phyloP scores from a whole-genome alignment of 2,888 invertebrate genomes.

The Nomada goodeniana region DNA sequence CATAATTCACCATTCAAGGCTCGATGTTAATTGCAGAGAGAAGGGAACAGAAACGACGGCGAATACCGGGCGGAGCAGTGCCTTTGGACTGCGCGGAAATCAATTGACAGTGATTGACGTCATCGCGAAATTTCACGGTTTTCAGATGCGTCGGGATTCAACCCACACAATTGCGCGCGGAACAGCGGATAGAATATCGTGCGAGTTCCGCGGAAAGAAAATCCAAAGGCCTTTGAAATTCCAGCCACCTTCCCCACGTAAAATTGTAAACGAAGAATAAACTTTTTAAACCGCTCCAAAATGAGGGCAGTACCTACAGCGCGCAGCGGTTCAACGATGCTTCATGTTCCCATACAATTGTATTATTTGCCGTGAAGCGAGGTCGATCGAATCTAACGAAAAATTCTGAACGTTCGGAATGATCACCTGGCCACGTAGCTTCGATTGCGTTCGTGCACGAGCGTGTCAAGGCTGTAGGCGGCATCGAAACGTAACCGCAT shows the following conservation, averaged over 20 bases:
- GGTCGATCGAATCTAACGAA: neutral
- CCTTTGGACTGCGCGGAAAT: conserved; percentile 25
- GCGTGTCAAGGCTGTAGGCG: conserved; percentile 64
- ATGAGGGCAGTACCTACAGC: too few relatives aligned
- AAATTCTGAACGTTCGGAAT: conserved; percentile 16
- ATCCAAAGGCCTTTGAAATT: neutral
- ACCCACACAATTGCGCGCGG: conserved; percentile 7
- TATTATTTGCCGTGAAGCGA: too few relatives aligned
- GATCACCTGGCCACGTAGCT: conserved; percentile 40
- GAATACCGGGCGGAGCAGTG: neutral
- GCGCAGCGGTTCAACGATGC: too few relatives aligned
- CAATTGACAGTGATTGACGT: conserved; percentile 57
- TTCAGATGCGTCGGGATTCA: conserved; percentile 17
- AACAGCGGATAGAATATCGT: conserved; percentile 3
- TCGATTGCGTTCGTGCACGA: conserved; percentile 39
- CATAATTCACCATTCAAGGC: neutral
- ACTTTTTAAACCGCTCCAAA: too few relatives aligned
- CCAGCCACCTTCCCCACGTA: neutral
- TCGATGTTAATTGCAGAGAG: neutral
- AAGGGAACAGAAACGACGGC: neutral
- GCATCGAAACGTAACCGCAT: conserved; percentile 25
- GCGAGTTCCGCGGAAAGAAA: conserved; percentile 4
- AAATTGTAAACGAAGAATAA: neutral
- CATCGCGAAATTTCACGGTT: conserved; percentile 55
- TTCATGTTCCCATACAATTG: too few relatives aligned